phyloP scores from a whole-genome alignment of 2,113 vertebrate species.

The Suncus etruscus region DNA sequence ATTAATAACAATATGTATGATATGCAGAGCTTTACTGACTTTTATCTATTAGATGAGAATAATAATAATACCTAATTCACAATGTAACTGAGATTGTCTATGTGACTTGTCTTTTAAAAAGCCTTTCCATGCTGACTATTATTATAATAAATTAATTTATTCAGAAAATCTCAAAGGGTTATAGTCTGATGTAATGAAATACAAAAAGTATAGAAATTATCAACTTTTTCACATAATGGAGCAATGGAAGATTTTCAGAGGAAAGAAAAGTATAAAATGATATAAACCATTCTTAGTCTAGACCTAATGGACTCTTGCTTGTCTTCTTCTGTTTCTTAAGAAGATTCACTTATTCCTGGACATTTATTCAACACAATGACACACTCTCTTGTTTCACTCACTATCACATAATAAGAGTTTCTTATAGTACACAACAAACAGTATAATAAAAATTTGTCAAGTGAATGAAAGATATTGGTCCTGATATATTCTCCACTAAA shows the following conservation, averaged over 20 bases:
- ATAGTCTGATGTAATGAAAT: neutral
- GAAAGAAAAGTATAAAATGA: neutral
- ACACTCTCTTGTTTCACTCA: neutral
- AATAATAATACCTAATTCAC: neutral
- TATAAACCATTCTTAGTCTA: neutral
- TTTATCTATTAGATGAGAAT: neutral
- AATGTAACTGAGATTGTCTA: neutral
- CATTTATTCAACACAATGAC: neutral
- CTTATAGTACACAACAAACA: neutral
- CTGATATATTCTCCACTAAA: constrained; percentile 12
- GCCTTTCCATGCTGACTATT: neutral
- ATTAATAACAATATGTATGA: neutral
- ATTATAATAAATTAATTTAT: constrained; percentile 28
- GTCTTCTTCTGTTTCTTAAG: neutral
- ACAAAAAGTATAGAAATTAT: neutral
- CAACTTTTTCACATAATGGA: constrained; percentile 1
- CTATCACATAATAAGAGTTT: neutral
- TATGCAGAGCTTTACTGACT: neutral
- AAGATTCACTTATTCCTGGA: neutral
- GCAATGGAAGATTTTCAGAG: neutral
- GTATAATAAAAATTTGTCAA: neutral
- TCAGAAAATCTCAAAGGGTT: neutral
- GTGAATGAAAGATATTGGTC: neutral
- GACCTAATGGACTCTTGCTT: neutral
- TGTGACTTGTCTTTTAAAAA: constrained; percentile 2